These are phyloP conservation scores for Chaetogeoica ovagalla DNA, from an alignment of 2,888 invertebrate species.

Conservation along the genomic window DNA sequence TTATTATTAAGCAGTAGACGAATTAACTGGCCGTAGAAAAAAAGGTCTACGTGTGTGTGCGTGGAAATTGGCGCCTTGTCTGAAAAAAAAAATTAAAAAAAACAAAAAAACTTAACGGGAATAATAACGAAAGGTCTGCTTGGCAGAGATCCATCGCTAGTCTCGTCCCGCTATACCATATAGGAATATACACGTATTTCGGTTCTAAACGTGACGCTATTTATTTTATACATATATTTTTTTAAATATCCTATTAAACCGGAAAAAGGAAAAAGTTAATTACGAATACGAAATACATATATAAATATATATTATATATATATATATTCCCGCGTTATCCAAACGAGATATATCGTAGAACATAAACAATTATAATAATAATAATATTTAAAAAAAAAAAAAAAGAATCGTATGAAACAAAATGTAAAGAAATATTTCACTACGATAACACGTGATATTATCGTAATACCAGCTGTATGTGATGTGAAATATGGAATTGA, in stretches of 20 bases:
- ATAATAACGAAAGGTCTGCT: conserved; percentile 36
- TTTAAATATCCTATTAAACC: conserved; percentile 30
- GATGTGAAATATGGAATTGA: too few relatives aligned
- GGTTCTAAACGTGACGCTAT: conserved; percentile 22
- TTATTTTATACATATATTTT: neutral
- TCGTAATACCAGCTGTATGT: too few relatives aligned
- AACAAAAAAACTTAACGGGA: conserved; percentile 17
- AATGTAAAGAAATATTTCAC: too few relatives aligned
- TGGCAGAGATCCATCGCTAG: conserved; percentile 41
- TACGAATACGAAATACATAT: conserved; percentile 3
- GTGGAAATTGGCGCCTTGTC: conserved; percentile 47
- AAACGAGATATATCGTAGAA: too few relatives aligned
- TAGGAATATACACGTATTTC: conserved; percentile 23
- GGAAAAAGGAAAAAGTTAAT: neutral
- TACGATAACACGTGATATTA: too few relatives aligned
- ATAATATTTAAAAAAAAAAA: too few relatives aligned
- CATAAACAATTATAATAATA: too few relatives aligned
- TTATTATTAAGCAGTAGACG: conserved; percentile 48
- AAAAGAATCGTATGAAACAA: too few relatives aligned
- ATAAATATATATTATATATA: neutral
- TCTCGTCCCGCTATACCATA: neutral
- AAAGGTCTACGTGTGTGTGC: conserved; percentile 1
- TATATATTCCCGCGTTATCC: too few relatives aligned
- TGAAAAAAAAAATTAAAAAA: conserved; percentile 33
- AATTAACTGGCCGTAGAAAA: conserved; percentile 46